Percentiles rank a stretch among this genome's conserved stretches.
phyloP scores from a whole-genome alignment of 2,797 vertebrate species.

The Cephalopachus bancanus region DNA sequence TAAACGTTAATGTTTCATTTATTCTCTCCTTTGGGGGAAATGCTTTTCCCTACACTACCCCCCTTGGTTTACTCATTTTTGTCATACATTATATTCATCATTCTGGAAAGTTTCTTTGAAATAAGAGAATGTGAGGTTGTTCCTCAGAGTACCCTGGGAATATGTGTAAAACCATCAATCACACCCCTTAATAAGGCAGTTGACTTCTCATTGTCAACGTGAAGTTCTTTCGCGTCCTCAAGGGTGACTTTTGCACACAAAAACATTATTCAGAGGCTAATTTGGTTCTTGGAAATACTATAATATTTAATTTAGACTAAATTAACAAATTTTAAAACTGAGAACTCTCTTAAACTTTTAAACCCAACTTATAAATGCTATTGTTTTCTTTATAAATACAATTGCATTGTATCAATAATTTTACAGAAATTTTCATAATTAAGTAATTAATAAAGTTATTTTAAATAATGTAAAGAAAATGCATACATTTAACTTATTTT shows the following conservation, averaged over 20 bases:
- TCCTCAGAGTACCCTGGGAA: conserved; percentile 55
- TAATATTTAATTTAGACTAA: conserved; percentile 71
- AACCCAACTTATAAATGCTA: conserved; percentile 50
- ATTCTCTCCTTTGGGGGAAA: conserved; percentile 37
- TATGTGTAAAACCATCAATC: conserved; percentile 66
- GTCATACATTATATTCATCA: conserved; percentile 75
- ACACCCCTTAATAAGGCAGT: conserved; percentile 78
- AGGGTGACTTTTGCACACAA: conserved; percentile 69
- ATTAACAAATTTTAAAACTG: conserved; percentile 67
- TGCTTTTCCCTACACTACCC: neutral
- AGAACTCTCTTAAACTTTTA: conserved; percentile 63
- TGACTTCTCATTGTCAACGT: conserved; percentile 67
- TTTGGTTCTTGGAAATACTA: conserved; percentile 65
- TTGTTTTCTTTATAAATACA: conserved; percentile 68
- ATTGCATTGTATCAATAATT: conserved; percentile 48
- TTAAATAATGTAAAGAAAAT: conserved; percentile 42
- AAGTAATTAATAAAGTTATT: neutral
- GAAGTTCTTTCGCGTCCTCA: conserved; percentile 67
- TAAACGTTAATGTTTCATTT: neutral
- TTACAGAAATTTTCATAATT: conserved; percentile 10
- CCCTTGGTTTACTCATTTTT: conserved; percentile 75
- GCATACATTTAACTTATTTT: conserved; percentile 46
- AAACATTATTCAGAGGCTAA: conserved; percentile 77
- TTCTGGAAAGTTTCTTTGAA: conserved; percentile 76
- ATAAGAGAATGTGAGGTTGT: conserved; percentile 61